Base-by-base conservation (phyloP, 2,888 invertebrate genomes). In the Aphrophora alni region DNA sequence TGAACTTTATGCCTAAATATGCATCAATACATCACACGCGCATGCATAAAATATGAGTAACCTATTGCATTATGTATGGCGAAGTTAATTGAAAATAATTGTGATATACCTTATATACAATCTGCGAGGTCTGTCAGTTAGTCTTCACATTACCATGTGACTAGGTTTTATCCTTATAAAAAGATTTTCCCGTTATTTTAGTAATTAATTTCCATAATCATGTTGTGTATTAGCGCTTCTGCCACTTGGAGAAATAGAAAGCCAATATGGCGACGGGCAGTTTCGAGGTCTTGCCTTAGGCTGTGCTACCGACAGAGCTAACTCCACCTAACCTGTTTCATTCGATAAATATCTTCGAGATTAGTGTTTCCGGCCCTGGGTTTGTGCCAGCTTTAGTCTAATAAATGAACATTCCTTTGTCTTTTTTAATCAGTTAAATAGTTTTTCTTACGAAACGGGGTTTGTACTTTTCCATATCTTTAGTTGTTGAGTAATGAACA, bases 321-420 rank as follows among this genome's bases (percentile, higher is more conserved):
- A 21, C 59, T 21, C n/a, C 59, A 21, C 4, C 59, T 21, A 59
- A 59, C 59, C 21, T 59, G 59, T 59, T 59, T 59, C 5, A 14
- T 21, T 21, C 59, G 59, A 59, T 59, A 21, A 59, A 59, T 77
- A 77, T 77, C 77, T 27, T n/a, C 70, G 72, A 44, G 78, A 78
- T 79, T 38, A 74, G 73, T 74, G 78, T 74, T 79, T 79, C 78
- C 78, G 73, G 78, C 78, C 68, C 17, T 59, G 59, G 59, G 59
- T 21, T 8, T 59, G 59, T 59, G 59, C 59, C 59, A 59, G 59
- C 59, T 59, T 59, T 59, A 21, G 59, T 59, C 21, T 21, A 59
- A 59, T 59, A 59, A 59, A 59, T 59, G 59, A 59, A 59, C 59
- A 21, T 21, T 59, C 59, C 21, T 59, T 21, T 44, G 44, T n/a